Evolutionary conservation across 2,888 invertebrate genomes (phyloP).

Genomic region (Habroteleia sp.): DNA sequence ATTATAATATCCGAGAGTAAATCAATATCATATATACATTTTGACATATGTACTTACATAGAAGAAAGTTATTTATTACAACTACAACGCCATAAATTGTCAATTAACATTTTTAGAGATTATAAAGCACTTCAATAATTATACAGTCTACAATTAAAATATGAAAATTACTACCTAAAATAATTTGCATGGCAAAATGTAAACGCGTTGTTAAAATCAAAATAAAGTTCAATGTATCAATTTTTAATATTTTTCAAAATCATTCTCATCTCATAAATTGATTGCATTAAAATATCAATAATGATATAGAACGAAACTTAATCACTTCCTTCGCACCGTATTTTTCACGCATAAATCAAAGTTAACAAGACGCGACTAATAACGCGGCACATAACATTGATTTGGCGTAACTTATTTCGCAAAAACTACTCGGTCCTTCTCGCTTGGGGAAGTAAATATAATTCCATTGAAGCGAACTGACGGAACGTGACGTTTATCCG

Average conservation of each 20-base stretch:
- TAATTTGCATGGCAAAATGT: too few species aligned
- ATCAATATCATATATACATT: slow-evolving; percentile 31
- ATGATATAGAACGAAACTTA: too few species aligned
- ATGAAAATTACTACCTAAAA: too few species aligned
- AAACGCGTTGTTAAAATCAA: too few species aligned
- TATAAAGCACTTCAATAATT: too few species aligned
- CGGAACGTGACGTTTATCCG: slow-evolving; percentile 56
- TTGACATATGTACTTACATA: slow-evolving; percentile 22
- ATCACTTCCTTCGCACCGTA: slow-evolving; percentile 17
- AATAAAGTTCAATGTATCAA: too few species aligned
- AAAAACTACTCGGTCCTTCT: slow-evolving; percentile 7
- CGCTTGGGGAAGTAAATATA: slow-evolving; percentile 29
- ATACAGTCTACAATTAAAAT: too few species aligned
- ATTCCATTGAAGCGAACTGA: slow-evolving; percentile 21
- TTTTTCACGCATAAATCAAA: slow-evolving; percentile 37
- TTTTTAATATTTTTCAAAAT: too few species aligned
- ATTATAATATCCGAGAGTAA: slow-evolving; percentile 34
- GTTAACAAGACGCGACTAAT: slow-evolving; percentile 40
- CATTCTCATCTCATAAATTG: too few species aligned
- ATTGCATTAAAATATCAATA: too few species aligned
- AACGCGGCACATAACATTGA: slow-evolving; percentile 35
- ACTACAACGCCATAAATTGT: too few species aligned
- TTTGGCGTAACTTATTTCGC: slow-evolving; percentile 26
- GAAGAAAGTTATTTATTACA: slow-evolving; percentile 29
- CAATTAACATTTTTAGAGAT: too few species aligned